These are phyloP conservation scores for Orthosia cruda DNA, from an alignment of 2,888 invertebrate species.

Conservation along the genomic window DNA sequence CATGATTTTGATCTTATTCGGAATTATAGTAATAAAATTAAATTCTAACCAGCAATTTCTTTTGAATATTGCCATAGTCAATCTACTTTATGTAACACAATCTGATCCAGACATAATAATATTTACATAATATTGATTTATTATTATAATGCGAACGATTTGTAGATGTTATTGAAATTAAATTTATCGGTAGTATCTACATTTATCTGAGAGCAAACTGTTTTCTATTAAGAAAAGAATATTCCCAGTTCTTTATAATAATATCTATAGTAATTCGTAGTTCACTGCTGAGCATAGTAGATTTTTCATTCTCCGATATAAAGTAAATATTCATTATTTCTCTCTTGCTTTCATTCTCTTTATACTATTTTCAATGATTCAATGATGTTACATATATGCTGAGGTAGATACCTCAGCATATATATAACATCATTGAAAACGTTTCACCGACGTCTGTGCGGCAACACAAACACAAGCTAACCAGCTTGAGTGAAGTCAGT, in stretches of 20 bases:
- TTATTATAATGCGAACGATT: constrained; percentile 48
- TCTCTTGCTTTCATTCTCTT: background rate
- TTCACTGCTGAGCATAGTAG: background rate
- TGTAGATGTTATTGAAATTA: constrained; percentile 51
- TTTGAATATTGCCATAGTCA: constrained; percentile 52
- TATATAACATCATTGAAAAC: too few species aligned
- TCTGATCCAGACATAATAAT: constrained; percentile 60
- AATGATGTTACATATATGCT: too few species aligned
- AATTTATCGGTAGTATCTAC: constrained; percentile 23
- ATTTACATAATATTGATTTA: constrained; percentile 61
- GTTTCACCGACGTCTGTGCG: too few species aligned
- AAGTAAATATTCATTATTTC: background rate
- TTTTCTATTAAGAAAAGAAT: constrained; percentile 1
- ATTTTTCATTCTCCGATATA: background rate
- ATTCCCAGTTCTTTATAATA: background rate
- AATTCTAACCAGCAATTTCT: constrained; percentile 42
- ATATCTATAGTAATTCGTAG: background rate
- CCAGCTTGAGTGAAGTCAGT: too few species aligned
- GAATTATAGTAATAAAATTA: constrained; percentile 30
- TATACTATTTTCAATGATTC: too few species aligned
- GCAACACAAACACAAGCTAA: too few species aligned
- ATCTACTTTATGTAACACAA: constrained; percentile 53
- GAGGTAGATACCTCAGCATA: too few species aligned
- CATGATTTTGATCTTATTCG: constrained; percentile 10
- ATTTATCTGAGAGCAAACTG: constrained; percentile 26